Evolutionary conservation across 2,797 vertebrate species (phyloP).

Genomic region (Typhlichthys eigenmanni): DNA sequence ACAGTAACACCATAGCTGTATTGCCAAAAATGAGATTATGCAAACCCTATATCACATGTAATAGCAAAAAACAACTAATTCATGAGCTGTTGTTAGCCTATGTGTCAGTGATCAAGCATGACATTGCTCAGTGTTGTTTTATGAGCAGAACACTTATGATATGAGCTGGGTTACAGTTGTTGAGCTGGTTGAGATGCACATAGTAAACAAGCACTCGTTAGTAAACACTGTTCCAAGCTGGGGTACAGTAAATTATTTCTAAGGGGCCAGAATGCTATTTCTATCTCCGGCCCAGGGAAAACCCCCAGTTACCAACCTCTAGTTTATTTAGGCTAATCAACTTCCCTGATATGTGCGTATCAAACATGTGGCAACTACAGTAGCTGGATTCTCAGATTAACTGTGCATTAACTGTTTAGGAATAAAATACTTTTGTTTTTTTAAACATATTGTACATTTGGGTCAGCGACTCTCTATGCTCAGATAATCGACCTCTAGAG

Average conservation of each 20-base stretch:
- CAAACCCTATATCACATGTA: not conserved
- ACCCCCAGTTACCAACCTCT: slow-evolving; percentile 17
- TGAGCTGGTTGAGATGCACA: too few relatives aligned
- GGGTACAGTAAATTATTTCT: slow-evolving; percentile 13
- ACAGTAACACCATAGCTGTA: too few relatives aligned
- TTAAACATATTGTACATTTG: not conserved
- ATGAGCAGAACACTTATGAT: slow-evolving; percentile 12
- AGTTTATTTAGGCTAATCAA: slow-evolving; percentile 23
- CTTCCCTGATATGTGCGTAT: slow-evolving; percentile 2
- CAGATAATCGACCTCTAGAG: slow-evolving; percentile 2
- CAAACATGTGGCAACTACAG: too few relatives aligned
- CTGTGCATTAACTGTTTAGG: not conserved
- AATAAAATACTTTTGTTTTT: not conserved
- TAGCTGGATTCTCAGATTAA: too few relatives aligned
- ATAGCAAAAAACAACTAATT: not conserved
- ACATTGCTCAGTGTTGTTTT: not conserved
- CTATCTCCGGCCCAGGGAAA: slow-evolving; percentile 33
- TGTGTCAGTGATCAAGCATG: not conserved
- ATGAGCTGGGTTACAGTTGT: slow-evolving; percentile 11
- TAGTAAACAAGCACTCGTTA: slow-evolving; percentile 20
- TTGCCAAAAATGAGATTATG: too few relatives aligned
- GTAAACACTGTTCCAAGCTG: slow-evolving; percentile 35
- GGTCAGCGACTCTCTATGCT: not conserved
- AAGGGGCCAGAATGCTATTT: slow-evolving; percentile 22
- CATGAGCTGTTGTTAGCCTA: not conserved